Evolutionary conservation across 1,140 invertebrate genomes (phyloP).

Genomic region (Drosophila virilis): DNA sequence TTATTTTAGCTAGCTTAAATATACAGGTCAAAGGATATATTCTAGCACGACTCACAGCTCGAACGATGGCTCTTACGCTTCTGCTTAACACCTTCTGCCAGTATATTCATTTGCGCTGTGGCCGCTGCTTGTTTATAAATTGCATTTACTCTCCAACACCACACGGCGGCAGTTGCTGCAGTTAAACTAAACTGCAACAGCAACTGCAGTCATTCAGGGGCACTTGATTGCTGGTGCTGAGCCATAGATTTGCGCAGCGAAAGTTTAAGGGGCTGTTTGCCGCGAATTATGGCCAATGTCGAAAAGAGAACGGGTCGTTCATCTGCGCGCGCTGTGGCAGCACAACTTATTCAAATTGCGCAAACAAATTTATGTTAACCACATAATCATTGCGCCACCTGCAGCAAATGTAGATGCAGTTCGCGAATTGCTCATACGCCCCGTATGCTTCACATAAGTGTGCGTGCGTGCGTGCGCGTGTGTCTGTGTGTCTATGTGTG

Average conservation of each 20-base stretch:
- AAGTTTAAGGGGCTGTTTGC: constrained; percentile 44
- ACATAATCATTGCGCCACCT: constrained; percentile 70
- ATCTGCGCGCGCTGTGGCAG: constrained; percentile 45
- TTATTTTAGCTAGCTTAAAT: too few species aligned
- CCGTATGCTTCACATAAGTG: constrained; percentile 14
- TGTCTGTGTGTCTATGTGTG: constrained; percentile 1
- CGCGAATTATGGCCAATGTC: constrained; percentile 38
- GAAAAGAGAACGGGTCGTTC: constrained; percentile 30
- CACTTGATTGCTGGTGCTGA: constrained; percentile 58
- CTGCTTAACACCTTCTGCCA: neutral
- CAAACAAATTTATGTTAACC: constrained; percentile 76
- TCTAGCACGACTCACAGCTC: neutral
- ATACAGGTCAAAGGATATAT: constrained; percentile 2
- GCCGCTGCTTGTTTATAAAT: constrained; percentile 59
- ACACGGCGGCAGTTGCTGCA: constrained; percentile 14
- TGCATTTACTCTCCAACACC: constrained; percentile 46
- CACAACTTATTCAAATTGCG: constrained; percentile 58
- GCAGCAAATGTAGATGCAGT: constrained; percentile 10
- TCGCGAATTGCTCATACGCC: constrained; percentile 57
- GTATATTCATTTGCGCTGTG: constrained; percentile 42
- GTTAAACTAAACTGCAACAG: constrained; percentile 60
- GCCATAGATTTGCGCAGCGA: constrained; percentile 44
- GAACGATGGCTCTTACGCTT: too few species aligned
- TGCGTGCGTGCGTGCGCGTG: neutral
- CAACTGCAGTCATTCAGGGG: constrained; percentile 75